A percentile compares a stretch with the other conserved stretches of the same genome.
These are phyloP conservation scores for Diprion similis DNA, from an alignment of 1,140 invertebrate genomes.

Conservation along the genomic window DNA sequence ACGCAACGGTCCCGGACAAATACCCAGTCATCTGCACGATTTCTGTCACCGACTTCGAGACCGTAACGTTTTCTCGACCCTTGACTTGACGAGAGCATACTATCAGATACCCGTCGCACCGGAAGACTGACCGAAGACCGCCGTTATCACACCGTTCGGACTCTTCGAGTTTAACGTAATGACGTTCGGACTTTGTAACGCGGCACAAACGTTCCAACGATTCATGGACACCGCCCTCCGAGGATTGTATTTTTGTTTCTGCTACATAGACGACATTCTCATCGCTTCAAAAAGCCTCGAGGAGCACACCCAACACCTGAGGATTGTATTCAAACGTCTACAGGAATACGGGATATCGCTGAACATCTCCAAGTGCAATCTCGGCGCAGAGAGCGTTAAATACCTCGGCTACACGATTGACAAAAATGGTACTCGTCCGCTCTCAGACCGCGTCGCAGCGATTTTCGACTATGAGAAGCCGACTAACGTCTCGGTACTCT, in stretches of 20 bases:
- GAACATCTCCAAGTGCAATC: constrained; percentile 38
- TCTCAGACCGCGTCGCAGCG: constrained; percentile 31
- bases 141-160: constrained; percentile 47
- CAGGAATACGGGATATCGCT: constrained; percentile 31
- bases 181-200: constrained; percentile 35
- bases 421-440: constrained; percentile 41
- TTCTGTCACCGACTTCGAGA: constrained; percentile 42
- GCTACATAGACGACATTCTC: constrained; percentile 28
- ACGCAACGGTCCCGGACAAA: constrained; percentile 42
- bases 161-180: constrained; percentile 17
- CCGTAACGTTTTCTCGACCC: constrained; percentile 40
- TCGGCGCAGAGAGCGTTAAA: constrained; percentile 42
- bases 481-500: constrained; percentile 36
- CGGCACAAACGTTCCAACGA: constrained; percentile 27
- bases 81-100: constrained; percentile 57
- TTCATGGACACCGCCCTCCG: constrained; percentile 38
- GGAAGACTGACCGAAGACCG: constrained; percentile 49
- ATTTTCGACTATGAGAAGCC: constrained; percentile 43
- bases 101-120: no score
- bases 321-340: constrained; percentile 21
- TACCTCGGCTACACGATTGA: constrained; percentile 45
- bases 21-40: constrained; percentile 49
- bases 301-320: constrained; percentile 26
- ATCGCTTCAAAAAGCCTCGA: constrained; percentile 21
- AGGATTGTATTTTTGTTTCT: constrained; percentile 21